phyloP scores from a whole-genome alignment of 2,888 invertebrate species.

The Drosophila nr. fundita region DNA sequence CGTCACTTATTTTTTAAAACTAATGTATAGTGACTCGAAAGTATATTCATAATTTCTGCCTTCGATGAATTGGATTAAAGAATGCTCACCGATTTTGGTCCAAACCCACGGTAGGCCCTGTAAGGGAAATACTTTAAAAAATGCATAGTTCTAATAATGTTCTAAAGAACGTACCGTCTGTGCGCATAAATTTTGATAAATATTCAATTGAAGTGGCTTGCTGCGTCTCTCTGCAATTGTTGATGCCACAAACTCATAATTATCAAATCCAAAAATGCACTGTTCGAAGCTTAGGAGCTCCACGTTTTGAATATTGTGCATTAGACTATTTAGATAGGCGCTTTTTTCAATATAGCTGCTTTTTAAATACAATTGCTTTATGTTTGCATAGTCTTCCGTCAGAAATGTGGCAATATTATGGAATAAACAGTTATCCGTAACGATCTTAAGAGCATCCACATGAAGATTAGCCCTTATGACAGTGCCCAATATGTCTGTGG shows the following conservation, averaged over 20 bases:
- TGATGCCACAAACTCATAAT: constrained; percentile 38
- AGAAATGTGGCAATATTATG: constrained; percentile 5
- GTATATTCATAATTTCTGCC: constrained; percentile 44
- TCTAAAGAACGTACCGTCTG: constrained; percentile 19
- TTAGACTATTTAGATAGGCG: constrained; percentile 20
- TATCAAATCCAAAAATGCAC: constrained; percentile 44
- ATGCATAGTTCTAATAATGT: neutral
- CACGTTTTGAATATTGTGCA: constrained; percentile 31
- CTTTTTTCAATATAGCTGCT: constrained; percentile 28
- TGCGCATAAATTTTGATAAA: constrained; percentile 31
- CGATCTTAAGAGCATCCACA: constrained; percentile 50
- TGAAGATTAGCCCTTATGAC: constrained; percentile 27
- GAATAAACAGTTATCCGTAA: constrained; percentile 43
- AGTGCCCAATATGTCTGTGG: constrained; percentile 2
- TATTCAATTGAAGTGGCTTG: constrained; percentile 35
- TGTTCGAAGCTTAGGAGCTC: constrained; percentile 54
- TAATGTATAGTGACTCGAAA: constrained; percentile 38
- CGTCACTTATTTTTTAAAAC: constrained; percentile 22
- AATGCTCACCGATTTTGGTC: constrained; percentile 18
- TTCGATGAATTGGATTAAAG: constrained; percentile 24
- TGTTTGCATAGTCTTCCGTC: constrained; percentile 16
- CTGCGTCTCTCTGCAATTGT: constrained; percentile 29
- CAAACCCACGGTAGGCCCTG: constrained; percentile 34
- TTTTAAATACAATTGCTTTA: constrained; percentile 50
- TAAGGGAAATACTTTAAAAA: neutral